Evolutionary conservation across 2,797 vertebrate species (phyloP), one percentile per base, ranked within the genome.

Genomic region (Channallabes apus): DNA sequence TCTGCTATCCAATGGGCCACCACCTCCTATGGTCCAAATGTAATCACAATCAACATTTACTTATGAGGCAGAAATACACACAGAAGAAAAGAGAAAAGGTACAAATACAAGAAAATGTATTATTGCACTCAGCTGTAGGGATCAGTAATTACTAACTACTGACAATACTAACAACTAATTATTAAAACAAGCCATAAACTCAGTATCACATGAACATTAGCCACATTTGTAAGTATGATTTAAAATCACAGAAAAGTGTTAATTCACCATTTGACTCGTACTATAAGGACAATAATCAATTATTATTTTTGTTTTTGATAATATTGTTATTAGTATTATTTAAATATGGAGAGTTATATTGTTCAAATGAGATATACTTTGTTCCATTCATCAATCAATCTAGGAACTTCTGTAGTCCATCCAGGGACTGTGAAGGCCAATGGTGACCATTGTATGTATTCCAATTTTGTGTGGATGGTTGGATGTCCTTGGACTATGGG

Each of bases 1-100:
- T 99, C 96, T 0, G 97, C 97, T 27, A 99, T 97, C 97, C 97
- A 97, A 90, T 99, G 98, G 54, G 97, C 95, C 46, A 99, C 91
- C 0, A 96, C 97, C 80, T 98, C 97, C 98, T 99, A 91, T 2
- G 6, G 3, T 27, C 29, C 62, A 61, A 73, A 77, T 59, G 27
- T 15, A 84, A 62, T 73, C 32, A 54, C 8, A 59, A 67, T 24
- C 41, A n/a, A 41, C 15, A 78, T 32, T 81, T 56, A 9, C 18
- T 73, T 5, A 38, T 20, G 11, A 65, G 51, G 6, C 18, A 56
- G 20, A 29, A 51, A 62, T 27, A 85, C 5, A 69, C 41, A 80
- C 2, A 68, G 17, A 71, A 51, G 17, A 2, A 81, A 2, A 58
- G 5, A 20, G 5, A 32, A 72, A 9, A 61, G 62, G 0, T 18